phyloP scores from a whole-genome alignment of 2,113 vertebrate species.

The Pipa parva region DNA sequence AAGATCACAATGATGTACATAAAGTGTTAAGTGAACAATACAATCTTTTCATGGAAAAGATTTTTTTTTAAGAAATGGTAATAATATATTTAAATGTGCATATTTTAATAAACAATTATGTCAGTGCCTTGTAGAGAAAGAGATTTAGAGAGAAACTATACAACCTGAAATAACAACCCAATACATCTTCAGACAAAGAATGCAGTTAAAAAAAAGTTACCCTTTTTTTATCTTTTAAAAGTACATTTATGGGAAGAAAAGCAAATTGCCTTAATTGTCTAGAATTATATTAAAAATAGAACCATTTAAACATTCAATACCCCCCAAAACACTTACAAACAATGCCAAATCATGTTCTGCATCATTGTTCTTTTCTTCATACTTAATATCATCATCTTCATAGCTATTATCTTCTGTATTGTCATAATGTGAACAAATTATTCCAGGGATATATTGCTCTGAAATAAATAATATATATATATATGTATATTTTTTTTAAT shows the following conservation, averaged over 20 bases:
- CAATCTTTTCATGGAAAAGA: conserved; percentile 12
- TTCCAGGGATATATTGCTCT: conserved; percentile 60
- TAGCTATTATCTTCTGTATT: conserved; percentile 56
- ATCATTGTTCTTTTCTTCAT: conserved; percentile 50
- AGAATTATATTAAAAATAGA: conserved; percentile 19
- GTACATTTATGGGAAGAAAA: conserved; percentile 16
- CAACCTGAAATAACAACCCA: conserved; percentile 16
- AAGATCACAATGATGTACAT: conserved; percentile 19
- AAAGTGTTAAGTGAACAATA: conserved; percentile 30
- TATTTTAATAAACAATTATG: conserved; percentile 29
- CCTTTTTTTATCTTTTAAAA: conserved; percentile 25
- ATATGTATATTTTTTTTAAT: no score
- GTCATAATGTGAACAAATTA: conserved; percentile 60
- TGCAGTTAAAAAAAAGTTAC: conserved; percentile 9
- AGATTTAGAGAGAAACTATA: conserved; percentile 25
- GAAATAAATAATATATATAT: conserved; percentile 56
- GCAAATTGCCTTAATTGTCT: conserved; percentile 17
- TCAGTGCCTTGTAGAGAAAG: conserved; percentile 18
- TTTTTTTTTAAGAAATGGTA: conserved; percentile 19
- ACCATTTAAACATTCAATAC: conserved; percentile 18
- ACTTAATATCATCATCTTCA: conserved; percentile 50
- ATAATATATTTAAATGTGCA: conserved; percentile 22
- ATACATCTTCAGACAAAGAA: conserved; percentile 22
- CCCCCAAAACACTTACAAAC: conserved; percentile 63
- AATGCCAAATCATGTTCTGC: conserved; percentile 61